Base-by-base conservation (phyloP, 2,797 vertebrate species). In the Choloepus didactylus region DNA sequence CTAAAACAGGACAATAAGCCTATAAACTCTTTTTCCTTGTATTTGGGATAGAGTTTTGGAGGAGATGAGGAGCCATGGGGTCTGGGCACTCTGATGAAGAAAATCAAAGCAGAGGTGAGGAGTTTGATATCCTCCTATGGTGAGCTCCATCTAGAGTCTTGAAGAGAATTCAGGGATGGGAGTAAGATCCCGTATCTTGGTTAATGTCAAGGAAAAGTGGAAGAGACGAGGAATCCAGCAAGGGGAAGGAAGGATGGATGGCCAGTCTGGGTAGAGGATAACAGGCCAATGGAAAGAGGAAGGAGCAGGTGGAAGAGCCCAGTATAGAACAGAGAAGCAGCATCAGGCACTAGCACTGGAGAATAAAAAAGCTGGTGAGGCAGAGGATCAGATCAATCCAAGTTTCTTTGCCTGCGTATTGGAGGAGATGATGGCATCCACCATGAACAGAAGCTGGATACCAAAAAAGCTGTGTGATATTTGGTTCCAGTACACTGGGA, bases 121-220 rank as follows among this genome's bases (percentile, higher is more conserved):
- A 70, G 3, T 35, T 41, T 73, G n/a, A 51, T 56, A 44, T 25
- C 3, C 31, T 72, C 6, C 29, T 25, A 16, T 73, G 38, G 15
- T 16, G 21, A 73, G 80, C 31, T 87, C 72, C n/a, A 69, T 19
- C 4, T 38, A 51, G 75, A 85, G 46, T 49, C 77, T 93, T 35
- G 60, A 69, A 54, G 27, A 46, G 64, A 93, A 79, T 51, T 81
- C 73, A 94, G 15, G 59, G 72, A 81, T 12, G 4, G 10, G 29
- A 51, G 11, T 41, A 89, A 92, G 69, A 72, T 38, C 84, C 79
- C 67, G 27, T 60, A 81, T 51, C 10, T 62, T 85, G 75, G 73
- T 31, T 77, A 60, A 79, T 51, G 56, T 44, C 54, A 85, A 96
- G 44, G 44, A 73, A 72, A 84, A 94, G 54, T 60, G 64, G 60